phyloP scores from a whole-genome alignment of 2,113 vertebrate species.

The Australoheros scitulus region DNA sequence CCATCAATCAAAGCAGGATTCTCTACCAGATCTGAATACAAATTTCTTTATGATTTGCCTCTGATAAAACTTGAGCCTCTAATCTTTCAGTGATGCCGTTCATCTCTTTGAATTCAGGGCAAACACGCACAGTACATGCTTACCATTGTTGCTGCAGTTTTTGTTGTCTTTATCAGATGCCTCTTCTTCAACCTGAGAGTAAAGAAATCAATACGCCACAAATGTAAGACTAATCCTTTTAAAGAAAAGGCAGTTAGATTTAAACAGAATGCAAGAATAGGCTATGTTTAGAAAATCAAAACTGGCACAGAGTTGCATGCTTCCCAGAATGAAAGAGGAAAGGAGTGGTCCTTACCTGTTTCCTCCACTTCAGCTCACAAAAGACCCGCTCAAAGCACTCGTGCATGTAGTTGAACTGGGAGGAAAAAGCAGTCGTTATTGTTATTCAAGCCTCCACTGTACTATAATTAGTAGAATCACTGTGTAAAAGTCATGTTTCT shows the following conservation, averaged over 20 bases:
- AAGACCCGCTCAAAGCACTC: conserved; percentile 98
- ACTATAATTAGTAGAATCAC: neutral
- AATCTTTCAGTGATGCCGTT: neutral
- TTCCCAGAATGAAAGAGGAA: conserved; percentile 59
- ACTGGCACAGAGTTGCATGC: conserved; percentile 29
- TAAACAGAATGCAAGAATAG: neutral
- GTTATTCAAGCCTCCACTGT: neutral
- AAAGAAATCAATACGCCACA: conserved; percentile 4
- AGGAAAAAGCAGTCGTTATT: conserved; percentile 9
- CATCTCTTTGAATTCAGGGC: neutral
- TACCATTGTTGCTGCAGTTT: conserved; percentile 85
- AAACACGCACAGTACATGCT: conserved; percentile 13
- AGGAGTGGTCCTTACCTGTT: conserved; percentile 86
- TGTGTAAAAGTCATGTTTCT: neutral
- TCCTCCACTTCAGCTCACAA: conserved; percentile 98
- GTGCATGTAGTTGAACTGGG: conserved; percentile 98
- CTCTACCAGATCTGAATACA: conserved; percentile 19
- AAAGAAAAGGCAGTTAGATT: neutral
- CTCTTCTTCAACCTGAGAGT: conserved; percentile 84
- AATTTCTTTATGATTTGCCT: conserved; percentile 8
- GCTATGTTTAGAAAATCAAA: conserved; percentile 38
- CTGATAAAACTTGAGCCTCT: conserved; percentile 7
- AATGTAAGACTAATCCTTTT: neutral
- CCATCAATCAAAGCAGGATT: conserved; percentile 25
- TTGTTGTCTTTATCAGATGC: conserved; percentile 87